Conservation (phyloP, 2,888 invertebrate species). For the Eupithecia tripunctaria region DNA sequence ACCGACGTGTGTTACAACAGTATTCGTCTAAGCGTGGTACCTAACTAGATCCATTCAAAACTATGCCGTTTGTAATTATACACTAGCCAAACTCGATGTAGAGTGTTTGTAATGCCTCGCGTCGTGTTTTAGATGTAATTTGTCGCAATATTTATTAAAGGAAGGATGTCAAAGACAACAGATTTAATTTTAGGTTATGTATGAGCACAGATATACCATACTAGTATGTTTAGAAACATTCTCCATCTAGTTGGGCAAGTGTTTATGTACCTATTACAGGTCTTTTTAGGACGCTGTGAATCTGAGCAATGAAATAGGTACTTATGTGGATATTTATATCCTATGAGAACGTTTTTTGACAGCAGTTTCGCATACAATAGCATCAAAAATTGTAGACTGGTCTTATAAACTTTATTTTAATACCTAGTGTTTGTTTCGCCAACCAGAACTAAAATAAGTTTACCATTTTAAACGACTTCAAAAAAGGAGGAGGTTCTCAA, state of each 20-base stretch:
- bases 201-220: too few species aligned
- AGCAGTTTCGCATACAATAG: not conserved
- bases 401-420: not conserved
- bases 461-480: too few species aligned
- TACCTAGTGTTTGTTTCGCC: not conserved
- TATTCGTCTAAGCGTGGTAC: not conserved
- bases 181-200: too few species aligned
- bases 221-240: too few species aligned
- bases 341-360: not conserved
- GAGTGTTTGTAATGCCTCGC: too few species aligned
- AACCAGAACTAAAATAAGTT: not conserved
- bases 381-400: not conserved
- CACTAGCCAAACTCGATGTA: too few species aligned
- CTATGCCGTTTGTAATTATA: not conserved
- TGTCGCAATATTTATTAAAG: too few species aligned
- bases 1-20: constrained; percentile 54
- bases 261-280: not conserved
- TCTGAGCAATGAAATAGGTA: not conserved
- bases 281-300: not conserved
- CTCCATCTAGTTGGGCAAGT: too few species aligned
- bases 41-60: constrained; percentile 8
- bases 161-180: too few species aligned
- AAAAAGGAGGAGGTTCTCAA: too few species aligned
- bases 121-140: too few species aligned
- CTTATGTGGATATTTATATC: not conserved